phyloP scores from a whole-genome alignment of 1,140 invertebrate species.

The Zelostemma sp. region DNA sequence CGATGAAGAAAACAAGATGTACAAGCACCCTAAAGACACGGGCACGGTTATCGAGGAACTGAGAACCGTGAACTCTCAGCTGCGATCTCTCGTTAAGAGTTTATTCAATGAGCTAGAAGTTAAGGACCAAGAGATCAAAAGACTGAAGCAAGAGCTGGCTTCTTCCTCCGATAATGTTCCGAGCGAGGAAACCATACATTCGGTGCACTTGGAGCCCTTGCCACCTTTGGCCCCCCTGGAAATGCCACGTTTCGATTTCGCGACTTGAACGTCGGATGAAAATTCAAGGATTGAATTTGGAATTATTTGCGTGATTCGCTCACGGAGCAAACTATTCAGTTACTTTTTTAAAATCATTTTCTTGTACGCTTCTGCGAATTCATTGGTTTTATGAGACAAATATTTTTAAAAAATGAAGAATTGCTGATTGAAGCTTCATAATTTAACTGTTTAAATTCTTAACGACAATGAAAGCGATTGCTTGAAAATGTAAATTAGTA shows the following conservation, averaged over 20 bases:
- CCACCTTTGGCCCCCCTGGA: slow-evolving; percentile 72
- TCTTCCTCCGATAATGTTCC: slow-evolving; percentile 38
- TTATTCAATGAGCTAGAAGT: slow-evolving; percentile 74
- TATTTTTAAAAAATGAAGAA: too few relatives aligned
- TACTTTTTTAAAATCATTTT: too few relatives aligned
- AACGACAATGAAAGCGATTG: too few relatives aligned
- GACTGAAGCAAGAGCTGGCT: slow-evolving; percentile 65
- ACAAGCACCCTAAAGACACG: slow-evolving; percentile 73
- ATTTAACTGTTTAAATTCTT: too few relatives aligned
- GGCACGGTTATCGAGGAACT: slow-evolving; percentile 75
- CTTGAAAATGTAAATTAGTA: too few relatives aligned
- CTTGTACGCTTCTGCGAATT: too few relatives aligned
- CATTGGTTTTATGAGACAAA: too few relatives aligned
- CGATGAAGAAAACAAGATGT: slow-evolving; percentile 57
- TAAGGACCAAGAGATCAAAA: slow-evolving; percentile 72
- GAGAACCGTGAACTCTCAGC: slow-evolving; percentile 72
- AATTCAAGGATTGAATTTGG: too few relatives aligned
- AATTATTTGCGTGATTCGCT: too few relatives aligned
- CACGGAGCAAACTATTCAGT: too few relatives aligned
- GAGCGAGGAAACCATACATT: slow-evolving; percentile 49
- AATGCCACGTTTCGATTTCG: slow-evolving; percentile 73
- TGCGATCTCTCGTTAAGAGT: slow-evolving; percentile 72
- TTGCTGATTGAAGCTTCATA: too few relatives aligned
- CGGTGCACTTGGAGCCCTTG: slow-evolving; percentile 59
- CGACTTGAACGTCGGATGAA: slow-evolving; percentile 34